Conservation (phyloP, 2,113 vertebrate genomes). For the Syngnathus floridae region DNA sequence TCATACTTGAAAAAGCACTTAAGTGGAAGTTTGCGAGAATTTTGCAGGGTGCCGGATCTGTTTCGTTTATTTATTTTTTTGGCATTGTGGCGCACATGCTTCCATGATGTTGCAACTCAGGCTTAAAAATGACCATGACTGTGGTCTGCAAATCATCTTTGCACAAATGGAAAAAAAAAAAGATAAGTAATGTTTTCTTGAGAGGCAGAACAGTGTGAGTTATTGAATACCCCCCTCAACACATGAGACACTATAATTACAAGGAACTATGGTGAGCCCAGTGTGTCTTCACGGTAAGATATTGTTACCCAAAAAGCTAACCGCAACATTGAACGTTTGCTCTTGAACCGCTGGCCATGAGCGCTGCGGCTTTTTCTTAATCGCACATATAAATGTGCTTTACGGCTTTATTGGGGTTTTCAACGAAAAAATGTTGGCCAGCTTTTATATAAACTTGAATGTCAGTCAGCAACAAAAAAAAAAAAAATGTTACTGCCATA, state of each 20-base stretch:
- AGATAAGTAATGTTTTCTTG: conserved; percentile 31
- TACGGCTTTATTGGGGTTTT: conserved; percentile 9
- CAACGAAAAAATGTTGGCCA: background rate
- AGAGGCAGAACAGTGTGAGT: conserved; percentile 18
- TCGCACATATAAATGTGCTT: background rate
- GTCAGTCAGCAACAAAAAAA: background rate
- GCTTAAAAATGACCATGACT: conserved; percentile 18
- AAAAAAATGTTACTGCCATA: background rate
- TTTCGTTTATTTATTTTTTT: conserved; percentile 32
- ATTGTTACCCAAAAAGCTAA: conserved; percentile 26
- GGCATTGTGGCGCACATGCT: conserved; percentile 28
- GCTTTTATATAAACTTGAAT: background rate
- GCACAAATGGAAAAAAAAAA: conserved; percentile 41
- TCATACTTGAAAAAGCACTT: conserved; percentile 41
- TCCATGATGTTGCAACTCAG: conserved; percentile 38
- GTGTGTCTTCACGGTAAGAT: conserved; percentile 30
- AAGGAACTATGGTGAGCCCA: conserved; percentile 22
- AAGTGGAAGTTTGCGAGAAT: conserved; percentile 39
- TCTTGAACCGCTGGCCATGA: conserved; percentile 8
- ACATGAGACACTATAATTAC: conserved; percentile 39
- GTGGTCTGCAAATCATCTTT: conserved; percentile 32
- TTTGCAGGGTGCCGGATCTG: conserved; percentile 27
- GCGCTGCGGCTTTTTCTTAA: background rate
- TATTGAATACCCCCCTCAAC: conserved; percentile 29
- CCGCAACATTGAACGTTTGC: conserved; percentile 11